Conservation (phyloP, 2,797 vertebrate species). For the Avahi laniger region DNA sequence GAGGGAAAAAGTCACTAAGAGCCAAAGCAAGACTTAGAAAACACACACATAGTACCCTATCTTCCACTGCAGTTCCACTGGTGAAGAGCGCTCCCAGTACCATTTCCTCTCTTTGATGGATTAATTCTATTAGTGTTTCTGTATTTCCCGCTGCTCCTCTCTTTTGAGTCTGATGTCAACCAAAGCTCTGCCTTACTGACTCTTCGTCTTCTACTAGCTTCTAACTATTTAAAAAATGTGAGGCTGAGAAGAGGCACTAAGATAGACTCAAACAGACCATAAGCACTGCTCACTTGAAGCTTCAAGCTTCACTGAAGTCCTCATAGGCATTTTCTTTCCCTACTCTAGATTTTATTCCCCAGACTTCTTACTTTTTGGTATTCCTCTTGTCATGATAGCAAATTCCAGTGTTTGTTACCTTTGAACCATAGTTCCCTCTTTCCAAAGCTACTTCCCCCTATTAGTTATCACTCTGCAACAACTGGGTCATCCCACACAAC, state of each 20-base stretch:
- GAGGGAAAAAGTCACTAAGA: slow-evolving; percentile 13
- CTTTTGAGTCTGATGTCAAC: background rate
- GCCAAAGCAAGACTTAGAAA: slow-evolving; percentile 25
- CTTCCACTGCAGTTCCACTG: background rate
- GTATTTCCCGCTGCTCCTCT: background rate
- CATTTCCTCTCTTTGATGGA: background rate
- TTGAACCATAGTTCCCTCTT: background rate
- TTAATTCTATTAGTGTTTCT: background rate
- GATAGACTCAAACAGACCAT: background rate
- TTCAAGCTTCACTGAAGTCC: background rate
- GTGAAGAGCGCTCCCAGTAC: background rate
- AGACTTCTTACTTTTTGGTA: background rate
- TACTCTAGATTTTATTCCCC: slow-evolving; percentile 18
- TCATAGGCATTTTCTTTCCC: slow-evolving; percentile 11
- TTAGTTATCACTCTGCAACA: background rate
- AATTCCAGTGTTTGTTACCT: background rate
- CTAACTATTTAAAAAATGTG: background rate
- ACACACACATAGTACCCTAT: background rate
- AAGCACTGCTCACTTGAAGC: background rate
- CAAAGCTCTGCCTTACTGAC: background rate
- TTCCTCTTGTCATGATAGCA: background rate
- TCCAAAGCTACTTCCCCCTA: background rate
- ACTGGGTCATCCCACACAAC: background rate
- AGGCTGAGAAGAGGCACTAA: background rate
- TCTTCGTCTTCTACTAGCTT: background rate